phyloP scores from a whole-genome alignment of 2,888 invertebrate genomes.

The Sepioteuthis lessoniana region DNA sequence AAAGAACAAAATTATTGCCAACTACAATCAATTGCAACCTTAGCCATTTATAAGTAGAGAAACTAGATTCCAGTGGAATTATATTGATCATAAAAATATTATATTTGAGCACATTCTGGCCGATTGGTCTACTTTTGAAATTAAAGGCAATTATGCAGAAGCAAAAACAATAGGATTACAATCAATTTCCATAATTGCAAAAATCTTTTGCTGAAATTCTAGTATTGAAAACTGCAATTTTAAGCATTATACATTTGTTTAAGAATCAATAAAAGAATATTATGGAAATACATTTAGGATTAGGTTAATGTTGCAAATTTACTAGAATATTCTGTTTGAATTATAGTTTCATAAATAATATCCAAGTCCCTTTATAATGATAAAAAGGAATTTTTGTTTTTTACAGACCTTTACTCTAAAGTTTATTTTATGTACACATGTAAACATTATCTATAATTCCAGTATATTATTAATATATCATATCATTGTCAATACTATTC shows the following conservation, averaged over 20 bases:
- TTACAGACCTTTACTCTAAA: no score
- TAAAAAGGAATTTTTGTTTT: background rate
- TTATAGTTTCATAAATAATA: background rate
- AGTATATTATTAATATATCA: no score
- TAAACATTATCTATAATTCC: no score
- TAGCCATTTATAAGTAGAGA: background rate
- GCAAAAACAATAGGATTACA: constrained; percentile 10
- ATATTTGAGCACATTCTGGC: no score
- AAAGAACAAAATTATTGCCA: background rate
- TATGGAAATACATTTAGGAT: constrained; percentile 16
- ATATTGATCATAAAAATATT: background rate
- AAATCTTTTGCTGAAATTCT: background rate
- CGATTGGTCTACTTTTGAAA: background rate
- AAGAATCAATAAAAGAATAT: background rate
- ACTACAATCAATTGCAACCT: background rate
- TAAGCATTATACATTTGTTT: background rate
- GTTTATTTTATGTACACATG: no score
- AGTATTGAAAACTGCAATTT: background rate
- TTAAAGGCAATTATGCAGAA: constrained; percentile 4
- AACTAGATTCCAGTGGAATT: background rate
- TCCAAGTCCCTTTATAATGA: background rate
- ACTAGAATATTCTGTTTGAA: background rate
- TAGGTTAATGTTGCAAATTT: background rate
- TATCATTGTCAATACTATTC: no score
- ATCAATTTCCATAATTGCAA: constrained; percentile 33